phyloP scores from a whole-genome alignment of 2,797 vertebrate species.

The Danio tinwini region DNA sequence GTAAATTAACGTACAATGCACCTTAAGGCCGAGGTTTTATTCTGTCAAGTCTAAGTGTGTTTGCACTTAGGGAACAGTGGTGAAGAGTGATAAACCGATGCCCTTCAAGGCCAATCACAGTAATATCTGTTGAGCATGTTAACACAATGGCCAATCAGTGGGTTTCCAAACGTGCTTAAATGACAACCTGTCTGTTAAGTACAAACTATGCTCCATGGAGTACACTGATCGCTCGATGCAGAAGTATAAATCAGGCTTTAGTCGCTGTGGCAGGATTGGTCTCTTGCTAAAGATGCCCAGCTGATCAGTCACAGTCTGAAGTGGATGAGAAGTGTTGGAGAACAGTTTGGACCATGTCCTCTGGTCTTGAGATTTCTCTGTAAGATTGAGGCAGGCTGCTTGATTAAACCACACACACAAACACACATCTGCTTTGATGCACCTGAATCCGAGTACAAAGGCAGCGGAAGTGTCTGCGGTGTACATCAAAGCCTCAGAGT shows the following conservation, averaged over 20 bases:
- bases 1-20: neutral
- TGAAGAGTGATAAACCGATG: too few relatives aligned
- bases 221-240: too few relatives aligned
- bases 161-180: too few relatives aligned
- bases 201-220: too few relatives aligned
- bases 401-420: slow-evolving; percentile 13
- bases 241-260: neutral
- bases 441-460: slow-evolving; percentile 21
- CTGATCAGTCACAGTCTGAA: slow-evolving; percentile 1
- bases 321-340: slow-evolving; percentile 11
- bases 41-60: too few relatives aligned
- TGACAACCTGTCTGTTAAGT: too few relatives aligned
- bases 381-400: slow-evolving; percentile 37
- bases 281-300: neutral
- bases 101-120: too few relatives aligned
- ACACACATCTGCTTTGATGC: slow-evolving; percentile 34
- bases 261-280: neutral
- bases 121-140: too few relatives aligned
- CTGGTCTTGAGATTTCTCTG: slow-evolving; percentile 36
- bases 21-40: too few relatives aligned
- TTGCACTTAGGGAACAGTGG: too few relatives aligned
- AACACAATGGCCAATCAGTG: too few relatives aligned
- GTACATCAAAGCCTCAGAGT: slow-evolving; percentile 21
- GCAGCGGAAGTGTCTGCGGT: slow-evolving; percentile 8
- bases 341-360: neutral